Evolutionary conservation across 2,888 invertebrate species (phyloP), one percentile per base, ranked within the genome.

Genomic region (Acrocyrtus sp.): DNA sequence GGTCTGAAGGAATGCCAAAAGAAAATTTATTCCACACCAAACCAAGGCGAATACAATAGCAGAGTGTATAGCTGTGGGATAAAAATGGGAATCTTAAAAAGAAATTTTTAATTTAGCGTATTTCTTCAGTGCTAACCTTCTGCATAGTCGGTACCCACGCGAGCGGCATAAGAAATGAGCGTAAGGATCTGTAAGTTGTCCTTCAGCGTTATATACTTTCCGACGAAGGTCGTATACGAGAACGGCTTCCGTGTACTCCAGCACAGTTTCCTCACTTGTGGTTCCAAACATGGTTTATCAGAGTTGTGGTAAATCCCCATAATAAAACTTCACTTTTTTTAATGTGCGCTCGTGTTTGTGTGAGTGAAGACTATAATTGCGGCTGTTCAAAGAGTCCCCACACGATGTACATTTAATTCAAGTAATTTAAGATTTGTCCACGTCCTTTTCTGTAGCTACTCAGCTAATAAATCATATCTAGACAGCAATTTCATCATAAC

Each of bases 171-270:
- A 54, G 53, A 57, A 79, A 65, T 79, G 79, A 45, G 76, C 77
- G 57, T 77, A 79, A 21, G 79, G 77, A 68, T 79, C 79, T 47
- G 53, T 61, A 10, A 79, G 60, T 8, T 68, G 74, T n/a, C 79
- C 79, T 75, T 77, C 77, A 58, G 69, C 70, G 43, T 77, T 73
- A 65, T 79, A 79, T 41, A 76, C 77, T 22, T 60, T 72, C 24
- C 70, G 70, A n/a, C 74, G 74, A 57, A 74, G 72, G 69, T 79
- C 74, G 62, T 75, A 75, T 24, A 74, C 77, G 41, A 79, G 43
- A 0, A 77, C 78, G 10, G 77, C 79, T 74, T 79, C 79, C 67
- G 76, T 76, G 50, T 66, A 74, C 26, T 79, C 79, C 74, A 80
- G 60, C 63, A 76, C 68, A 21, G 75, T 75, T 60, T 80, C 80